phyloP scores from a whole-genome alignment of 2,797 vertebrate species.

The Neosilurus hyrtlii region DNA sequence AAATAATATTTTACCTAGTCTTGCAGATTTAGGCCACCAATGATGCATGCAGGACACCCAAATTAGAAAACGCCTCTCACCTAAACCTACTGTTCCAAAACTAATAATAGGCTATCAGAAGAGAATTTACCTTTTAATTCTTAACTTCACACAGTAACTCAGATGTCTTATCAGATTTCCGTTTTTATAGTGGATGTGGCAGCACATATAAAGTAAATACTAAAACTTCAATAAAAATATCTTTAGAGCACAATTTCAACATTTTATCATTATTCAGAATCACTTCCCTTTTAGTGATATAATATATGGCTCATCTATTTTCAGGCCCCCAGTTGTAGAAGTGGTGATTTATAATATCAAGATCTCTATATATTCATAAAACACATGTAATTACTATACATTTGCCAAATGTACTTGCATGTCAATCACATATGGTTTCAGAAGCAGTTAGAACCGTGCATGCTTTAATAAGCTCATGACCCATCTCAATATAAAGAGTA shows the following conservation, averaged over 20 bases:
- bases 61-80: conserved; percentile 18
- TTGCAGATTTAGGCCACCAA: neutral
- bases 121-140: neutral
- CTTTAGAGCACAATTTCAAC: neutral
- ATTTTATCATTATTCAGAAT: neutral
- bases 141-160: neutral
- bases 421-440: neutral
- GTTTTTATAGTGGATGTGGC: neutral
- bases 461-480: neutral
- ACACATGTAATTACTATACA: neutral
- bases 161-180: neutral
- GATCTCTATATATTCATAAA: neutral
- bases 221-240: neutral
- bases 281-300: neutral
- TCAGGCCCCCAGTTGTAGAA: neutral
- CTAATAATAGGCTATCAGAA: conserved; percentile 6
- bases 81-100: neutral
- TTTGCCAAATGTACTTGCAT: too few relatives aligned
- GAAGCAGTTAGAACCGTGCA: neutral
- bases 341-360: neutral
- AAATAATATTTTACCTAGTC: conserved; percentile 19
- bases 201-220: neutral
- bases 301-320: neutral
- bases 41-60: neutral
- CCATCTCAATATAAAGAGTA: neutral